Base-by-base conservation (phyloP, 2,797 vertebrate species). In the Todus mexicanus region DNA sequence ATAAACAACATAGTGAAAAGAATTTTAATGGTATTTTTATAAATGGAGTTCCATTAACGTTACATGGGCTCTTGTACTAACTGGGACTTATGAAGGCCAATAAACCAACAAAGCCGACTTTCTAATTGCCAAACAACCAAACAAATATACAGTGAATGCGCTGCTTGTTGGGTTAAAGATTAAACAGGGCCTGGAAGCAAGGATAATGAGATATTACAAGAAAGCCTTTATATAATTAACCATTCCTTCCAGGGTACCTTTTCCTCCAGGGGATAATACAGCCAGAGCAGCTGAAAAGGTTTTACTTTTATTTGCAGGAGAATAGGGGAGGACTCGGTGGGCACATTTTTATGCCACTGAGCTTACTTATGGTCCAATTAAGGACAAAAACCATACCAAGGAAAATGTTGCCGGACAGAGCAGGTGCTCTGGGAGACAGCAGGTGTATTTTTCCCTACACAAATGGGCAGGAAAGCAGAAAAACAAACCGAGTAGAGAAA, bases 21-120 rank as follows among this genome's bases (percentile, higher is more conserved):
- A 98, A 98, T 98, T 97, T 97, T 97, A 97, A 98, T 96, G 96
- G 94, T 95, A 93, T 86, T 96, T 97, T 97, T 97, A 96, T 97
- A 97, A 97, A 97, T 95, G 84, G 96, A 88, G 90, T 92, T 92
- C 89, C 95, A 97, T 98, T 98, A 97, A 95, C 89, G 93, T 95
- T 96, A 94, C 90, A 97, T 78, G 93, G 83, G 79, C 91, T 90
- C 74, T 40, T 94, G 84, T 95, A 93, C 91, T 95, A 96, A 96
- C 96, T 68, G 69, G 91, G 96, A 90, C 92, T 94, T 92, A 90
- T 9, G 90, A 95, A 96, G 61, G 90, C 93, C 90, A 95, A 95
- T 95, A 95, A 96, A 97, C 93, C 92, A 95, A 94, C 95, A 94
- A 90, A 94, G 92, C 93, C 96, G 89, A 87, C 86, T 64, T 56